A percentile compares a stretch with the other conserved stretches of the same genome.
Conservation (phyloP, 2,888 invertebrate genomes). For the Sussaba pulchella region DNA sequence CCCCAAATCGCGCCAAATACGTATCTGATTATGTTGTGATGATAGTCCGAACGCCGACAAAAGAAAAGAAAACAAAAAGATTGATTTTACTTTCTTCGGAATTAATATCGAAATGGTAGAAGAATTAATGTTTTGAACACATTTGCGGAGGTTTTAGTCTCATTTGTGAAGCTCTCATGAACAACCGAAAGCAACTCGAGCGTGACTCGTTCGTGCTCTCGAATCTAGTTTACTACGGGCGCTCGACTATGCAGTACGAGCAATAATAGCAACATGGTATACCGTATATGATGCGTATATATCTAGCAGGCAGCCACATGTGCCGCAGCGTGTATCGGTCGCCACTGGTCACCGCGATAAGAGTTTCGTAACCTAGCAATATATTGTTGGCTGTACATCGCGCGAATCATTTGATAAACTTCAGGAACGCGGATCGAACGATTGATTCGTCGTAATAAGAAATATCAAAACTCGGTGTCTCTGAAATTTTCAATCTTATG, state of each 20-base stretch:
- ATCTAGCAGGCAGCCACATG: too few species aligned
- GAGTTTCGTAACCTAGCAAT: slow-evolving; percentile 17
- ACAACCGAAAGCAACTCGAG: slow-evolving; percentile 32
- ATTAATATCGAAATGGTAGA: not conserved
- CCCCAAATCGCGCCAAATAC: too few species aligned
- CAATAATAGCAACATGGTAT: not conserved
- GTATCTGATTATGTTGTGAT: too few species aligned
- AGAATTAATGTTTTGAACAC: not conserved
- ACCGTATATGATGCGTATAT: slow-evolving; percentile 25
- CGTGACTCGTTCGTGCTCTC: slow-evolving; percentile 39
- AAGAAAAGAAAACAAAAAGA: too few species aligned
- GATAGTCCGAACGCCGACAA: too few species aligned
- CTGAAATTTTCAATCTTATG: too few species aligned
- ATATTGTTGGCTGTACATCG: too few species aligned
- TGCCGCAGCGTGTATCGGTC: slow-evolving; percentile 10
- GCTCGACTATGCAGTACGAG: slow-evolving; percentile 8
- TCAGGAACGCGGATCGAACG: not conserved
- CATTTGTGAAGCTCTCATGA: slow-evolving; percentile 18
- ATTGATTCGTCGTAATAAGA: not conserved
- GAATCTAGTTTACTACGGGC: slow-evolving; percentile 35
- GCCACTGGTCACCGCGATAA: slow-evolving; percentile 2
- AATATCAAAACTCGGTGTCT: too few species aligned
- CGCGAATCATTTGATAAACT: too few species aligned
- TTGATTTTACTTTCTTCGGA: slow-evolving; percentile 2
- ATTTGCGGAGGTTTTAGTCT: not conserved